Percentiles rank a stretch among this genome's conserved stretches.
Evolutionary conservation across 2,888 invertebrate species (phyloP).

Genomic region (Phaonia tiefii): DNA sequence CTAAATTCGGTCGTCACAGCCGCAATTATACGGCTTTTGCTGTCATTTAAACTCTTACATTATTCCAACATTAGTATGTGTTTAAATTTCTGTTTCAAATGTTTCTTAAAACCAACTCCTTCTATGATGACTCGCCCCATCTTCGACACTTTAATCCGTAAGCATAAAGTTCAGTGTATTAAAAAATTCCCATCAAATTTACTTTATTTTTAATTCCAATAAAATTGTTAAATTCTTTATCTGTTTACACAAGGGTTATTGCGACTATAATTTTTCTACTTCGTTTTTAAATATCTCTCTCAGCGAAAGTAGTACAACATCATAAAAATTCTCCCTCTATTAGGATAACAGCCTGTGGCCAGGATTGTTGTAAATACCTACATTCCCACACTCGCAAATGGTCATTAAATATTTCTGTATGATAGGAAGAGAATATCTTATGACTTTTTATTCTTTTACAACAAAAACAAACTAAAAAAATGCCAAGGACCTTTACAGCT

Average conservation of each 20-base stretch:
- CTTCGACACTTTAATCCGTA: background rate
- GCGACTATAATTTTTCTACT: background rate
- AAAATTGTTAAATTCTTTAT: constrained; percentile 33
- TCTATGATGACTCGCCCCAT: no score
- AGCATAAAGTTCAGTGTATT: background rate
- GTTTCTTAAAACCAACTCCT: no score
- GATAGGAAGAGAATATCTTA: constrained; percentile 46
- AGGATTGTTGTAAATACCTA: constrained; percentile 53
- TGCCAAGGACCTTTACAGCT: background rate
- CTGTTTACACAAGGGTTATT: constrained; percentile 56
- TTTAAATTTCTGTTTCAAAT: no score
- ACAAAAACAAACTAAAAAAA: no score
- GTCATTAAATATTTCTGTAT: constrained; percentile 36
- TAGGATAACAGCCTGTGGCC: constrained; percentile 59
- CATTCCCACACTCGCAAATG: no score
- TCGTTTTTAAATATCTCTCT: constrained; percentile 16
- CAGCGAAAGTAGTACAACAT: constrained; percentile 34
- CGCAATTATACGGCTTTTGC: no score
- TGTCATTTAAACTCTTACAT: no score
- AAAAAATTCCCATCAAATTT: background rate
- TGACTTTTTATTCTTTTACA: background rate
- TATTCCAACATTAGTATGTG: no score
- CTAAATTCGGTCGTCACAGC: no score
- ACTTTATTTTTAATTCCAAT: no score
- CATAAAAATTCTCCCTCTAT: no score